These are phyloP conservation scores for Amyelois transitella DNA, from an alignment of 1,140 invertebrate genomes.

Conservation along the genomic window DNA sequence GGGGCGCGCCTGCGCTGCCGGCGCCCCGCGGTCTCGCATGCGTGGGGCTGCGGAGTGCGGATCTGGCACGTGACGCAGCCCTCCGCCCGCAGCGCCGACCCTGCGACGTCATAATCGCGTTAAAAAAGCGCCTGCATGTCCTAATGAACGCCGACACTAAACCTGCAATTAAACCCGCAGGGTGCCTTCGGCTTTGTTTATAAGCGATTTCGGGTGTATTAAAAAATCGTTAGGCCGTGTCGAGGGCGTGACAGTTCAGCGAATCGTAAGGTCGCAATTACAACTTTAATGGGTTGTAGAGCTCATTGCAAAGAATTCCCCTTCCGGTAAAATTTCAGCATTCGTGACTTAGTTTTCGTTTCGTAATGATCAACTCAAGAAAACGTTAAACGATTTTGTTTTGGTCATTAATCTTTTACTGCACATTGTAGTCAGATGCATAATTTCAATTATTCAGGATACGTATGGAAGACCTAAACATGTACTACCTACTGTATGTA, in stretches of 20 bases:
- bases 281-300: slow-evolving; percentile 39
- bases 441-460: no score
- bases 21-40: slow-evolving; percentile 69
- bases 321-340: slow-evolving; percentile 34
- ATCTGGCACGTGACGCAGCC: slow-evolving; percentile 70
- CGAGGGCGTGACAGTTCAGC: slow-evolving; percentile 43
- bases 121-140: slow-evolving; percentile 67
- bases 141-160: slow-evolving; percentile 60
- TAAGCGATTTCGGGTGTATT: slow-evolving; percentile 39
- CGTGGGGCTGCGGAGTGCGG: slow-evolving; percentile 67
- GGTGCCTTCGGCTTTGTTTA: slow-evolving; percentile 47
- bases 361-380: slow-evolving; percentile 36
- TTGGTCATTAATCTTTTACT: no score
- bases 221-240: slow-evolving; percentile 44
- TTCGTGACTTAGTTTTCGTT: slow-evolving; percentile 29
- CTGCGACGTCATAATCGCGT: slow-evolving; percentile 68
- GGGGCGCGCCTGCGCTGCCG: slow-evolving; percentile 58
- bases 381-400: no score
- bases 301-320: slow-evolving; percentile 30
- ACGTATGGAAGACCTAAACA: no score
- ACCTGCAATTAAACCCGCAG: slow-evolving; percentile 61
- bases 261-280: slow-evolving; percentile 53
- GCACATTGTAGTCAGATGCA: no score
- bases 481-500: no score
- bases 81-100: slow-evolving; percentile 53